These are phyloP conservation scores for Morelia viridis DNA, from an alignment of 2,797 vertebrate genomes.

Conservation along the genomic window DNA sequence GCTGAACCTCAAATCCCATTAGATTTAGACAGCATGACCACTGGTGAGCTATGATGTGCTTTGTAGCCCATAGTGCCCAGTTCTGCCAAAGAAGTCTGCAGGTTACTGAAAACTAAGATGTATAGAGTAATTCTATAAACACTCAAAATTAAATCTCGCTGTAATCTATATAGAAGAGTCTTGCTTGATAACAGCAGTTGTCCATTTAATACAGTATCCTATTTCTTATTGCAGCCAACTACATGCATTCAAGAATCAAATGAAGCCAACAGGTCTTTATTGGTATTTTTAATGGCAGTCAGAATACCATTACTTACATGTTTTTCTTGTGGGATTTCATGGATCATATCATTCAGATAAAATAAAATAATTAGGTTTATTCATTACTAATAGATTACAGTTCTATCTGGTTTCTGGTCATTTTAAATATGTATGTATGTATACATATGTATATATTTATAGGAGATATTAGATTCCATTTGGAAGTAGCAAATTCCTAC, in stretches of 20 bases:
- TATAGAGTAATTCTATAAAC: background rate
- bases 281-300: background rate
- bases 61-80: background rate
- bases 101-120: background rate
- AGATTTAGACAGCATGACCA: background rate
- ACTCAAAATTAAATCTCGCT: background rate
- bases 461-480: background rate
- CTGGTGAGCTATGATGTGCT: background rate
- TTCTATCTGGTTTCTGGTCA: background rate
- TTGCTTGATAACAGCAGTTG: background rate
- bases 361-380: background rate
- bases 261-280: background rate
- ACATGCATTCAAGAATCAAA: background rate
- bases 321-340: background rate
- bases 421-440: no score
- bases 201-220: background rate
- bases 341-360: background rate
- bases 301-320: background rate
- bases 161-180: background rate
- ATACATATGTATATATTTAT: no score
- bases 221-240: background rate
- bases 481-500: background rate
- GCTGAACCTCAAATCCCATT: background rate
- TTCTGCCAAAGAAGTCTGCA: background rate
- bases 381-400: background rate